Conservation (phyloP, 2,113 vertebrate genomes). For the Aviceda subcristata region DNA sequence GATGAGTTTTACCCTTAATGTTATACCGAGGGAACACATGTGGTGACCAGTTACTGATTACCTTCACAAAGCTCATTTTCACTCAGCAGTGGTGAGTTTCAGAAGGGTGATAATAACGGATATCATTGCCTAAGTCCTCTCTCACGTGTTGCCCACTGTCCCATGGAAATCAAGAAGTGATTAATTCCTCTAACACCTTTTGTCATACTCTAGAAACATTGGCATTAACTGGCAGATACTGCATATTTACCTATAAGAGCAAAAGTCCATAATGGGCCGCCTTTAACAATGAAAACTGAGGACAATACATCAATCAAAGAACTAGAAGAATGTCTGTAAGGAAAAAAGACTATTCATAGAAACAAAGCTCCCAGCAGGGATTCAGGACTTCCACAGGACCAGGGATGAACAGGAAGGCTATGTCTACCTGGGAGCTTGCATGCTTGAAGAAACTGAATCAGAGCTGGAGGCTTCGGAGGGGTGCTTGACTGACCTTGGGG, state of each 20-base stretch:
- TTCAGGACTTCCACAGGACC: neutral
- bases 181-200: slow-evolving; percentile 9
- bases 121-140: slow-evolving; percentile 40
- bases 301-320: neutral
- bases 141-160: neutral
- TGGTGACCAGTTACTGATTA: slow-evolving; percentile 46
- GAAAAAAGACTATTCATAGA: neutral
- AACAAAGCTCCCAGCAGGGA: neutral
- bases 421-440: neutral
- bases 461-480: neutral
- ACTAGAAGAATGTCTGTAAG: neutral
- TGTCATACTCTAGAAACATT: neutral
- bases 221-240: neutral
- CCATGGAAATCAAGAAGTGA: slow-evolving; percentile 4
- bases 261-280: neutral
- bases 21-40: slow-evolving; percentile 32
- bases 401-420: neutral
- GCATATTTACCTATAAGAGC: neutral
- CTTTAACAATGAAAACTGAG: neutral
- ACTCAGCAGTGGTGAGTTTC: slow-evolving; percentile 42
- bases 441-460: neutral
- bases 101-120: slow-evolving; percentile 46
- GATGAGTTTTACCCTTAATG: slow-evolving; percentile 44
- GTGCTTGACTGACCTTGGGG: neutral
- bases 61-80: slow-evolving; percentile 59